A percentile compares a stretch with the other conserved stretches of the same genome.
Conservation (phyloP, 2,113 vertebrate species). For the Cryptotis parvus region DNA sequence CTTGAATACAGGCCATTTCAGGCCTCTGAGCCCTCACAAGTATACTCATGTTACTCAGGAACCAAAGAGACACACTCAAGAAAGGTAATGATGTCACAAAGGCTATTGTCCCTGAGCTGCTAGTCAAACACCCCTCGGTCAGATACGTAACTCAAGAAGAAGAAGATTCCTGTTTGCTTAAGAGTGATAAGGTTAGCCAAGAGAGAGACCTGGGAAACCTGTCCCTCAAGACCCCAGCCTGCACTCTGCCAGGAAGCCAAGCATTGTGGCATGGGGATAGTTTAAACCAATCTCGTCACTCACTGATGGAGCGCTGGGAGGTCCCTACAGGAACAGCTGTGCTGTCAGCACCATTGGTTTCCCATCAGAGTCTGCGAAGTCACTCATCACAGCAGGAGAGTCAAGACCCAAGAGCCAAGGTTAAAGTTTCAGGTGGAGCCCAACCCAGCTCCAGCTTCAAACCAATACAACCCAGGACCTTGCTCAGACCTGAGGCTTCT, state of each 20-base stretch:
- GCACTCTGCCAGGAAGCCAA: not conserved
- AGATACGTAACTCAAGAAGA: not conserved
- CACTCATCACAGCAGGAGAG: not conserved
- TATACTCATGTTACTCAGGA: not conserved
- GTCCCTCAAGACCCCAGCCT: not conserved
- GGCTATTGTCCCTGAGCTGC: not conserved
- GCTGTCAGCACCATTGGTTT: not conserved
- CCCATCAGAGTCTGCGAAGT: not conserved
- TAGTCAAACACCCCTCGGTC: not conserved
- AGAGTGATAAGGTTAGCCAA: not conserved
- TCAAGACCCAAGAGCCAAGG: not conserved
- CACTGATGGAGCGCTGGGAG: accelerated
- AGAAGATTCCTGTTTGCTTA: not conserved
- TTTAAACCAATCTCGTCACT: not conserved
- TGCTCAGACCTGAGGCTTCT: not conserved
- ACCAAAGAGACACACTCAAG: not conserved
- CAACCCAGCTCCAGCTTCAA: not conserved
- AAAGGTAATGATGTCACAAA: not conserved
- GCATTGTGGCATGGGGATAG: too few relatives aligned
- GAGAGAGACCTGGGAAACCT: not conserved
- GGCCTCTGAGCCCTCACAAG: not conserved
- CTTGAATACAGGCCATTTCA: not conserved
- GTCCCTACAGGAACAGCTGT: not conserved
- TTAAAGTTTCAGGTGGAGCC: not conserved
- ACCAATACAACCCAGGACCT: not conserved